Evolutionary conservation across 2,888 invertebrate genomes (phyloP), one percentile per base, ranked within the genome.

Genomic region (Thecocarcelia acutangulata): DNA sequence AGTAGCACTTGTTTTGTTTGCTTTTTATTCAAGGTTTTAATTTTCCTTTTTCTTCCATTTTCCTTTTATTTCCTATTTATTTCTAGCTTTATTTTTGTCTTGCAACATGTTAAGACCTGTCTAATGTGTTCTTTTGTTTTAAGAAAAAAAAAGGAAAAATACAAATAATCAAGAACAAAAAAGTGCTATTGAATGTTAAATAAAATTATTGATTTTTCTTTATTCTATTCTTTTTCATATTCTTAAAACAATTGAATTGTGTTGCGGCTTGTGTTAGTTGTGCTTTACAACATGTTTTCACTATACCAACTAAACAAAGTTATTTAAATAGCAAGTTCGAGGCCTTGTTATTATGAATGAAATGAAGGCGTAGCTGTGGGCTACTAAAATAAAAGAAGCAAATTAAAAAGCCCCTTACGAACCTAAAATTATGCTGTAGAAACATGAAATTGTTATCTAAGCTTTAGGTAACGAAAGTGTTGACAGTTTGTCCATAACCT

Each of bases 161-260:
- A 28, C n/a, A 48, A 54, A 24, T 3, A 28, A 28, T 28, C 28
- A 28, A 33, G 4, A 64, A n/a, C 11, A n/a, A 54, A 61, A 48
- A 58, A 48, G 42, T 58, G 40, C 6, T 79, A 80, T 74, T 74
- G 69, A 80, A 69, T 74, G 69, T 74, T 80, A 69, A 74, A 80
- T 64, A 69, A 56, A 74, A 56, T 21, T 80, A 80, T 80, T 69
- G 80, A 80, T 69, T 74, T 74, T 77, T 24, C 6, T 8, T 50
- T 42, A 50, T 5, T 44, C 28, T 42, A n/a, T 19, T 64, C 37
- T 66, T 17, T 46, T 48, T 12, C 11, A 58, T 24, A n/a, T 42
- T 52, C 1, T 15, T 48, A 28, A 58, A 24, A 40, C 40, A 68
- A 58, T 50, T 9, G 13, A 48, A 68, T 33, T 70, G 21, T 59